phyloP scores from a whole-genome alignment of 2,797 vertebrate species.

The Sebastes trivittatus region DNA sequence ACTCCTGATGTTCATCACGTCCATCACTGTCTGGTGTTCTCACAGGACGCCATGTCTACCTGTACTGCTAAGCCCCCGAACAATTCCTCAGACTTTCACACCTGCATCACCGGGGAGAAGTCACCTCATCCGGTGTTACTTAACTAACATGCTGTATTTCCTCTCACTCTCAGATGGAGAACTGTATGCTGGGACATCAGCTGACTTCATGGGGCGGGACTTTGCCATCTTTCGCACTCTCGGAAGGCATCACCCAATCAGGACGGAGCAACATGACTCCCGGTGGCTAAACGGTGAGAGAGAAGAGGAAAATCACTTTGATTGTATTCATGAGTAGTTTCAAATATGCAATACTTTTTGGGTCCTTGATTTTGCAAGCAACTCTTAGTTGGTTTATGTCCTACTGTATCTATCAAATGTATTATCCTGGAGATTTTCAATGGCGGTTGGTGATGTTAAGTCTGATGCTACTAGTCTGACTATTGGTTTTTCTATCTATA shows the following conservation, averaged over 20 bases:
- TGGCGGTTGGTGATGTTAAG: neutral
- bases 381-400: neutral
- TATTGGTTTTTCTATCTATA: neutral
- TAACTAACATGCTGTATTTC: slow-evolving; percentile 17
- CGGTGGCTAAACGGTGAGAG: slow-evolving; percentile 96
- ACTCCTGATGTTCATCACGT: slow-evolving; percentile 62
- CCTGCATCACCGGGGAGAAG: neutral
- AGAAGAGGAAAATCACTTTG: neutral
- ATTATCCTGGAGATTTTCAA: neutral
- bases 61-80: slow-evolving; percentile 48
- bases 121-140: neutral
- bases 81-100: slow-evolving; percentile 22
- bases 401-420: neutral
- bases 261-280: slow-evolving; percentile 98
- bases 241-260: slow-evolving; percentile 95
- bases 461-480: too few species aligned
- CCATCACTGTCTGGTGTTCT: slow-evolving; percentile 47
- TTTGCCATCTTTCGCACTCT: slow-evolving; percentile 98
- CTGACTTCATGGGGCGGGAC: slow-evolving; percentile 98
- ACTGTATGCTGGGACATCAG: slow-evolving; percentile 95
- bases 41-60: slow-evolving; percentile 31
- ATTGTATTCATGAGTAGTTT: neutral
- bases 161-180: slow-evolving; percentile 88
- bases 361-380: neutral
- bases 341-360: neutral